Evolutionary conservation across 2,888 invertebrate species (phyloP).

Genomic region (Folsomia candida): DNA sequence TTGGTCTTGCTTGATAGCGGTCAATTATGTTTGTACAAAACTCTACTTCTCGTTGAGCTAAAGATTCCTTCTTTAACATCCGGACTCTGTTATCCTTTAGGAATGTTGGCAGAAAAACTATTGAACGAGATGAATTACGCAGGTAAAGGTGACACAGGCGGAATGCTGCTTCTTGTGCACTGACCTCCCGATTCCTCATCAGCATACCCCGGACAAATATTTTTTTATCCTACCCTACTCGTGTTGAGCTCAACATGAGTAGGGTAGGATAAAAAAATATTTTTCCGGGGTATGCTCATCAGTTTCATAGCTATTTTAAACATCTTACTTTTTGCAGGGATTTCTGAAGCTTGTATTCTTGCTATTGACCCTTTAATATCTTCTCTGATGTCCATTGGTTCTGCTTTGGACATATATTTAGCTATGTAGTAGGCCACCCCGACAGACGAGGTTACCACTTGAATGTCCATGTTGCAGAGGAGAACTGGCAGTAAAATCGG

Average conservation of each 20-base stretch:
- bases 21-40: not conserved
- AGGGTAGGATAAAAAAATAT: no score
- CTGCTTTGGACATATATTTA: not conserved
- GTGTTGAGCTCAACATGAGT: no score
- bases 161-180: not conserved
- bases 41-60: not conserved
- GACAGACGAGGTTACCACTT: no score
- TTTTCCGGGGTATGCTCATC: no score
- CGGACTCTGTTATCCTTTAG: no score
- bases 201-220: no score
- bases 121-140: not conserved
- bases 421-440: not conserved
- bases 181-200: not conserved
- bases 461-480: not conserved
- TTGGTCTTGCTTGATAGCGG: not conserved
- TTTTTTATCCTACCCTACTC: no score
- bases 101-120: no score
- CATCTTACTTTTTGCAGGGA: not conserved
- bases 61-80: not conserved
- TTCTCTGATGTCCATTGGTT: not conserved
- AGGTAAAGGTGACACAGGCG: not conserved
- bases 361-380: not conserved
- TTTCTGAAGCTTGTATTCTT: not conserved
- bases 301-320: not conserved
- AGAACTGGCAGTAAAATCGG: not conserved